Evolutionary conservation across 92 coral and sea anemone species (phyloP).

Genomic region (Porites rus): DNA sequence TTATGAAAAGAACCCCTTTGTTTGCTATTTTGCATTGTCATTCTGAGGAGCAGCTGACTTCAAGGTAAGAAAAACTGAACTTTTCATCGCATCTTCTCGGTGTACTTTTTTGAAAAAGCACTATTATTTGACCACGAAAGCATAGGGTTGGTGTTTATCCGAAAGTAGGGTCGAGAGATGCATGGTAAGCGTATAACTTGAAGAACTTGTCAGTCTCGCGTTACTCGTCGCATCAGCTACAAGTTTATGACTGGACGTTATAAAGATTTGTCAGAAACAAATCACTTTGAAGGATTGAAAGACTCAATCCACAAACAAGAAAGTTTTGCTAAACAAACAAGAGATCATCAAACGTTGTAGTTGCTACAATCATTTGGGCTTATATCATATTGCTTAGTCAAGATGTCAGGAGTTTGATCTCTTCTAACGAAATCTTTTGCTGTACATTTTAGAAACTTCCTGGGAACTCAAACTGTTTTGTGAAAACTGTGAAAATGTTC

Average conservation of each 20-base stretch:
- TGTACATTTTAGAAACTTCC: constrained; percentile 34
- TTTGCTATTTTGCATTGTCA: constrained; percentile 5
- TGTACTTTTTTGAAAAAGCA: neutral
- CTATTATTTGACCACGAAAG: neutral
- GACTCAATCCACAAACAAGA: constrained; percentile 38
- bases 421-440: constrained; percentile 27
- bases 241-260: constrained; percentile 22
- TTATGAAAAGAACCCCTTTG: neutral
- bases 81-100: neutral
- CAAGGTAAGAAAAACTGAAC: constrained; percentile 26
- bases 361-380: constrained; percentile 6
- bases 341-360: constrained; percentile 25
- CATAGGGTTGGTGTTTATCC: constrained; percentile 24
- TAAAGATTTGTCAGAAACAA: constrained; percentile 23
- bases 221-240: constrained; percentile 12
- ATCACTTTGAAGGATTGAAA: constrained; percentile 36
- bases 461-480: constrained; percentile 33
- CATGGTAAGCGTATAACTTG: constrained; percentile 27
- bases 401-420: constrained; percentile 25
- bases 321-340: constrained; percentile 14
- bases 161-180: constrained; percentile 3
- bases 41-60: constrained; percentile 28
- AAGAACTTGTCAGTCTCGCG: constrained; percentile 32
- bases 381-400: constrained; percentile 31
- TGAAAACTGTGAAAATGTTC: constrained; percentile 18